Base-by-base conservation (phyloP, 2,113 vertebrate species). In the Ictalurus punctatus region DNA sequence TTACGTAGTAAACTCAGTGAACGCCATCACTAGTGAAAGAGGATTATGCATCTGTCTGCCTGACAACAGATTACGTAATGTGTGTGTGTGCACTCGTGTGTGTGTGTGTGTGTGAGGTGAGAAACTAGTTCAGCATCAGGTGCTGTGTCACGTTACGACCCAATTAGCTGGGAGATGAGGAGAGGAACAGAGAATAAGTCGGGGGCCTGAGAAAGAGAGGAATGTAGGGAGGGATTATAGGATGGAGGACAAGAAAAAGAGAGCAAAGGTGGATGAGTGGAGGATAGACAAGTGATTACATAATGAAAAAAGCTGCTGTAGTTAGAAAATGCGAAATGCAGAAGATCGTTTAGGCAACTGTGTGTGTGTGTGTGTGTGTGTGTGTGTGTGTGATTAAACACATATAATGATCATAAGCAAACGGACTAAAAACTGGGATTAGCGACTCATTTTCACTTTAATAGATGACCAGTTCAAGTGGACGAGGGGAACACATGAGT, bases 61-160 rank as follows among this genome's bases (percentile, higher is more conserved):
- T 78, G 71, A 84, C 82, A 88, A 88, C 87, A 88, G 71, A 84
- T 88, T 88, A 88, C 6, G 54, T 84, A 14, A 37, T 63, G 27
- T 13, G 40, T 80, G n/a, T 76, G 69, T 61, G 30, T 25, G 30
- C 56, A 44, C 16, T 6, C 19, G 54, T 34, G 69, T 73, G 69
- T 40, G 52, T 37, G 30, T 48, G 4, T 48, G 44, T 48, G 44
- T 48, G 44, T 48, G 44, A 16, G 37, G 67, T 48, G 81, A 74
- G 37, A 88, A 88, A 84, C 67, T 88, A 88, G 82, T 84, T 84
- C 81, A 88, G 69, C 82, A 82, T 54, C 76, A 81, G 78, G 61
- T 87, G n/a, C 76, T 59, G 44, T 40, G 86, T 80, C 65, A 59
- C 9, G 37, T 83, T 59, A 23, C 25, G 56, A 84, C 82, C 69